A percentile compares a stretch with the other conserved stretches of the same genome.
phyloP scores from a whole-genome alignment of 2,888 invertebrate genomes.

The Thereva nobilitata region DNA sequence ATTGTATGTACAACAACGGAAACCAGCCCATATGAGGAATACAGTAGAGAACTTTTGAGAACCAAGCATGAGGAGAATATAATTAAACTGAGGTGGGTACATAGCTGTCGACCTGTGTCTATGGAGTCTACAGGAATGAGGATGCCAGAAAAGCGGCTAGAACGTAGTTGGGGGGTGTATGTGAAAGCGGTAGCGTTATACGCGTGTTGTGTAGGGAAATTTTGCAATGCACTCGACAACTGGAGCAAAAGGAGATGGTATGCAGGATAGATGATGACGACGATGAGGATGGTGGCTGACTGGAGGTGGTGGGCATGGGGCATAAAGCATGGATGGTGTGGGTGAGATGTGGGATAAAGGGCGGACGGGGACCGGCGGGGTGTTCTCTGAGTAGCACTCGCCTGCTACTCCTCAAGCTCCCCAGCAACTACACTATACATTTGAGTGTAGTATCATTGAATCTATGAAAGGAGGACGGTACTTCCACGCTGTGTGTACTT shows the following conservation, averaged over 20 bases:
- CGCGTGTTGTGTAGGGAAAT: conserved; percentile 31
- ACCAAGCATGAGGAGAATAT: conserved; percentile 16
- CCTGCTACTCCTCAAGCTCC: neutral
- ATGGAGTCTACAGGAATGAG: too few species aligned
- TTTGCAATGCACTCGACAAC: conserved; percentile 32
- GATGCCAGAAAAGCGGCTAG: too few species aligned
- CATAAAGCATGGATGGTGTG: too few species aligned
- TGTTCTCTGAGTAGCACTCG: too few species aligned
- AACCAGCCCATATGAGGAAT: conserved; percentile 20
- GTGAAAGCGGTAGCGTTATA: conserved; percentile 10
- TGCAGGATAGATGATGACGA: conserved; percentile 26
- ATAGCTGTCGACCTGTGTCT: conserved; percentile 26
- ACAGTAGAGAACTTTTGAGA: conserved; percentile 29
- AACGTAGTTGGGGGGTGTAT: conserved; percentile 1
- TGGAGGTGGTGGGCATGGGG: too few species aligned
- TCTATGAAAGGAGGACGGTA: conserved; percentile 9
- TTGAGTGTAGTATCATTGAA: conserved; percentile 23
- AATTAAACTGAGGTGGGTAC: conserved; percentile 27
- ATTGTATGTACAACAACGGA: conserved; percentile 26
- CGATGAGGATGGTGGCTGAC: too few species aligned
- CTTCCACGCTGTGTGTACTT: conserved; percentile 12
- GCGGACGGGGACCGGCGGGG: too few species aligned
- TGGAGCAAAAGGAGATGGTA: conserved; percentile 26
- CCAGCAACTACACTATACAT: conserved; percentile 4
- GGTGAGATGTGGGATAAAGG: too few species aligned